These are phyloP conservation scores for Zygothrica quintamaculata DNA, from an alignment of 2,888 invertebrate species.

Conservation along the genomic window DNA sequence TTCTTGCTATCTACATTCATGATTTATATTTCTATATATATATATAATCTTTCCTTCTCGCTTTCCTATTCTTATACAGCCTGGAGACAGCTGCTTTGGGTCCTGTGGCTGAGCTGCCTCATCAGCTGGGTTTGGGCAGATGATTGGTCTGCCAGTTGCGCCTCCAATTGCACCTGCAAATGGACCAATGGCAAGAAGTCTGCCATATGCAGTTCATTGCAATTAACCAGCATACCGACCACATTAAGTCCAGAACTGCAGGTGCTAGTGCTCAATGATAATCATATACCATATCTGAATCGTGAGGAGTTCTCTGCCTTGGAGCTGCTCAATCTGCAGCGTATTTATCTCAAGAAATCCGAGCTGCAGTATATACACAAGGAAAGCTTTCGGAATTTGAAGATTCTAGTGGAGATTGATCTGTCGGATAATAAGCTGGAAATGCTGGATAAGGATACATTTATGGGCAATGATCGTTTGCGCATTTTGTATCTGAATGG, in stretches of 20 bases:
- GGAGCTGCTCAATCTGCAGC: conserved; percentile 93
- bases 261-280: conserved; percentile 93
- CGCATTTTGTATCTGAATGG: conserved; percentile 91
- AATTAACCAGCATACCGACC: conserved; percentile 91
- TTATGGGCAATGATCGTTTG: conserved; percentile 93
- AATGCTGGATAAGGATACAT: conserved; percentile 91
- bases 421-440: conserved; percentile 92
- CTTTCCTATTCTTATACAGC: conserved; percentile 55
- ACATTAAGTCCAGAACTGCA: conserved; percentile 89
- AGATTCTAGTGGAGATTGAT: conserved; percentile 94
- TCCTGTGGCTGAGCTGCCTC: conserved; percentile 55
- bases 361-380: conserved; percentile 91
- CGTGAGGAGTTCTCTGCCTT: conserved; percentile 91
- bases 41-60: conserved; percentile 1
- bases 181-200: conserved; percentile 97
- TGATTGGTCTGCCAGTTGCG: conserved; percentile 94
- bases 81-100: conserved; percentile 53
- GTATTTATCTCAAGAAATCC: conserved; percentile 91
- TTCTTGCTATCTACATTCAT: too few relatives aligned
- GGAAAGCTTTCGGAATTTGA: conserved; percentile 94
- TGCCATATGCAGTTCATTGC: conserved; percentile 92
- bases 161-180: conserved; percentile 94
- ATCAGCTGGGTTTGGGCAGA: conserved; percentile 85
- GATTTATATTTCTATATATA: conserved; percentile 2
- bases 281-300: conserved; percentile 90